phyloP scores from a whole-genome alignment of 2,797 vertebrate genomes.

The Oryzias dopingdopingensis region DNA sequence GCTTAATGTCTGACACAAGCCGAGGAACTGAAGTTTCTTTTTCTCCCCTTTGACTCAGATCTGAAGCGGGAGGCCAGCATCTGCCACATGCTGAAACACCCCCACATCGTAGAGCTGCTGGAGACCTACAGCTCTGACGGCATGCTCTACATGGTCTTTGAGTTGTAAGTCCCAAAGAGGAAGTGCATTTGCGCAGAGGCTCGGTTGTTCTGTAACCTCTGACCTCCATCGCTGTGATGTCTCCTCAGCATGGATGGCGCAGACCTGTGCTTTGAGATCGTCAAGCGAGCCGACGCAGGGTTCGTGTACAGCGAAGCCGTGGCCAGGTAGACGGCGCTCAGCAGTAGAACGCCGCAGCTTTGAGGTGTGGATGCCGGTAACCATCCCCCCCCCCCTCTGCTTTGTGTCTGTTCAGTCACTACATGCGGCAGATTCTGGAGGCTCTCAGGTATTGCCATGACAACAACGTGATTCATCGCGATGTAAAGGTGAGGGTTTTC shows the following conservation, averaged over 20 bases:
- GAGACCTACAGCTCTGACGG: slow-evolving; percentile 99
- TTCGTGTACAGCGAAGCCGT: slow-evolving; percentile 99
- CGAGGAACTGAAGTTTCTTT: background rate
- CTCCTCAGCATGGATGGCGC: slow-evolving; percentile 93
- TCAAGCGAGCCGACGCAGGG: slow-evolving; percentile 96
- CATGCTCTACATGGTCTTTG: slow-evolving; percentile 99
- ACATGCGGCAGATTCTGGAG: slow-evolving; percentile 96
- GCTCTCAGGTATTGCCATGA: slow-evolving; percentile 95
- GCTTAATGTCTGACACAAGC: too few species aligned
- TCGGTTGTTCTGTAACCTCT: background rate
- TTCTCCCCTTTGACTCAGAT: slow-evolving; percentile 72
- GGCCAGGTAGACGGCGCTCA: slow-evolving; percentile 82
- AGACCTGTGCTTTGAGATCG: slow-evolving; percentile 98
- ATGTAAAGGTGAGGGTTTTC: slow-evolving; percentile 88
- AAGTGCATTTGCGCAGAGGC: background rate
- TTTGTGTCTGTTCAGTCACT: slow-evolving; percentile 78
- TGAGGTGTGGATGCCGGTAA: background rate
- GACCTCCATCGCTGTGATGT: background rate
- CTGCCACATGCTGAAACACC: slow-evolving; percentile 99
- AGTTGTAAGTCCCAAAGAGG: slow-evolving; percentile 87
- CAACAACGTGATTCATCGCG: slow-evolving; percentile 96
- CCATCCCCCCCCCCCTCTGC: background rate
- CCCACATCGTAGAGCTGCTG: slow-evolving; percentile 97
- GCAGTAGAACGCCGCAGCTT: background rate
- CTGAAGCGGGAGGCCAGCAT: slow-evolving; percentile 99